Base-by-base conservation (phyloP, 2,888 invertebrate genomes). In the Oscheius sp. region DNA sequence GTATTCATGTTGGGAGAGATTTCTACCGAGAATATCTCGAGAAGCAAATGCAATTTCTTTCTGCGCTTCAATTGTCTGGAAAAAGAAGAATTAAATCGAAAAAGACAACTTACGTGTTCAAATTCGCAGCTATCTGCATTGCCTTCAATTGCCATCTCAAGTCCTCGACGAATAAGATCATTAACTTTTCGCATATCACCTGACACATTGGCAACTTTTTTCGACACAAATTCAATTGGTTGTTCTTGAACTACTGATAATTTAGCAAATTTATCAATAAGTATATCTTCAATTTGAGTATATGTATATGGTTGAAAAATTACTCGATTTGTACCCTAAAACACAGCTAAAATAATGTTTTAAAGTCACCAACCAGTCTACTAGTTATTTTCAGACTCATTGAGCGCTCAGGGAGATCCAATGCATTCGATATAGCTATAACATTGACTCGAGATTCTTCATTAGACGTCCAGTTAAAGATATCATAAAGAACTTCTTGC, bases 371-470 rank as follows among this genome's bases (percentile, higher is more conserved):
- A 29, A 83, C 86, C 66, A 87, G 48, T 78, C 89, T 79, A 72
- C 88, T 88, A 53, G 88, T 84, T 12, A 89, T 88, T 48, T 89
- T 72, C 74, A 88, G 88, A 79, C 87, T 87, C 82, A 90, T 86
- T 67, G 95, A 90, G 70, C 95, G 90, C 87, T 98, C 97, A 0
- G 98, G 97, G 75, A 98, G 89, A 89, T 98, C 97, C 93, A 97
- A 94, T 0, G 98, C 97, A 88, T 98, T 98, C 46, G 97, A 96
- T 71, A 99, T 96, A 1, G 96, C 94, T 0, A 98, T 90, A 0
- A 98, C 93, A 1, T 94, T 91, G 45, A 98, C 90, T 61, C 91
- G 90, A 0, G 93, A 92, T 0, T 90, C 89, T 34, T 91, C 90
- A 86, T 92, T 92, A 0, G 92, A 91, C 0, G 96, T 94, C 96